Base-by-base conservation (phyloP, 2,113 vertebrate species). In the Bujurquina vittata region DNA sequence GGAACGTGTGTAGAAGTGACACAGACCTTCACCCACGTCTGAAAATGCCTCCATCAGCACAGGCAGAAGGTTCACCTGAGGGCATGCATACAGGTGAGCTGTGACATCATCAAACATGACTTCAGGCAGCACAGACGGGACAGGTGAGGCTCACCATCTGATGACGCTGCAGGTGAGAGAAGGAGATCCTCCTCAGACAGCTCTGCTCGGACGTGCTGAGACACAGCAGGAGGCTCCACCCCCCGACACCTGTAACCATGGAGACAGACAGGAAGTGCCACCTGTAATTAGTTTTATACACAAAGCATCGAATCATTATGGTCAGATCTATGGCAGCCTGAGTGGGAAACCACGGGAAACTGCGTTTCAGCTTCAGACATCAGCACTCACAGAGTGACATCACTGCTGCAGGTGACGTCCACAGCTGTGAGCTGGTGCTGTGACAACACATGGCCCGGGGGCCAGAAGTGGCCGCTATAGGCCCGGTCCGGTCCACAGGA, bases 191-290 rank as follows among this genome's bases (percentile, higher is more conserved):
- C 80, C 95, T 92, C 86, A 97, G 88, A 79, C 97, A 98, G 75
- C 93, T 94, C 60, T 89, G 91, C 88, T 91, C 95, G 49, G 92
- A 82, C 7, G 89, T 88, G 80, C 94, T 95, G 26, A 98, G 94
- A 92, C 97, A 99, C 86, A 98, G 93, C 90, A 98, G 72, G 89
- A 98, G 89, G 90, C 96, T 96, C 97, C 97, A 98, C 67, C 94
- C 82, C 73, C 74, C 59, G 17, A 23, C 58, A 43, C 83, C 91
- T 92, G 79, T 35, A 78, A 75, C 74, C 86, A 76, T 17, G 33
- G 79, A 73, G 35, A 91, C 31, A 81, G 12, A 31, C 22, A 67
- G 11, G 14, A 72, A 15, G 7, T 37, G 22, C 77, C 56, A 77
- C 46, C 63, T 77, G 57, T 31, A 67, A 40, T 67, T 46, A 26